These are phyloP conservation scores for Arnoldichthys spilopterus DNA, from an alignment of 2,797 vertebrate genomes.

Conservation along the genomic window DNA sequence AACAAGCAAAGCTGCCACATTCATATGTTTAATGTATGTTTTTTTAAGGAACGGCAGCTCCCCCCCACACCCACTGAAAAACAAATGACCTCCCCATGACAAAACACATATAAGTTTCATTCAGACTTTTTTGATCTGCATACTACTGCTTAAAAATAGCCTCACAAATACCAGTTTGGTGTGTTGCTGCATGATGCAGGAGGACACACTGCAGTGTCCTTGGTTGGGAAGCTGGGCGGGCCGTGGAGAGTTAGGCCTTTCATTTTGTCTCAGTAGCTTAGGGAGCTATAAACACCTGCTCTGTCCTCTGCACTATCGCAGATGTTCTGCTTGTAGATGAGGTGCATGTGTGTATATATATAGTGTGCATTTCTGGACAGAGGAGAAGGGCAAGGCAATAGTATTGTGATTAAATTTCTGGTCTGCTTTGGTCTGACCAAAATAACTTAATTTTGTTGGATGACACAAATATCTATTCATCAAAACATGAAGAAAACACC, in stretches of 20 bases:
- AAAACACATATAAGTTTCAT: too few species aligned
- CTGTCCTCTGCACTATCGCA: neutral
- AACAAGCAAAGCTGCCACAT: too few species aligned
- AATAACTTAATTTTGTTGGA: too few species aligned
- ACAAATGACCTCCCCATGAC: too few species aligned
- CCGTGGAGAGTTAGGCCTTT: neutral
- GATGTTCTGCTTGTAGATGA: neutral
- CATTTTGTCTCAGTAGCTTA: neutral
- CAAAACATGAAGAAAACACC: too few species aligned
- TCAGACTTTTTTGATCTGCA: too few species aligned
- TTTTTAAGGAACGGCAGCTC: too few species aligned
- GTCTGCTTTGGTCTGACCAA: too few species aligned
- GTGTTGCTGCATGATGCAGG: neutral
- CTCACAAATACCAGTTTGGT: neutral
- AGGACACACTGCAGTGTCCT: conserved; percentile 1
- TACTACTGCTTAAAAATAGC: too few species aligned
- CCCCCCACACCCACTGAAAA: too few species aligned
- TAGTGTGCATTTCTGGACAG: neutral
- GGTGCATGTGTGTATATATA: neutral
- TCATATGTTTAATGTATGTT: too few species aligned
- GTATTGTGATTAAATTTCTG: too few species aligned
- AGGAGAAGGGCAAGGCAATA: neutral
- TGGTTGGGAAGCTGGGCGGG: neutral
- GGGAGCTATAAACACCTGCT: neutral
- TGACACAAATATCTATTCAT: neutral